These are phyloP conservation scores for Pandemis heparana DNA, from an alignment of 2,888 invertebrate genomes.

Conservation along the genomic window DNA sequence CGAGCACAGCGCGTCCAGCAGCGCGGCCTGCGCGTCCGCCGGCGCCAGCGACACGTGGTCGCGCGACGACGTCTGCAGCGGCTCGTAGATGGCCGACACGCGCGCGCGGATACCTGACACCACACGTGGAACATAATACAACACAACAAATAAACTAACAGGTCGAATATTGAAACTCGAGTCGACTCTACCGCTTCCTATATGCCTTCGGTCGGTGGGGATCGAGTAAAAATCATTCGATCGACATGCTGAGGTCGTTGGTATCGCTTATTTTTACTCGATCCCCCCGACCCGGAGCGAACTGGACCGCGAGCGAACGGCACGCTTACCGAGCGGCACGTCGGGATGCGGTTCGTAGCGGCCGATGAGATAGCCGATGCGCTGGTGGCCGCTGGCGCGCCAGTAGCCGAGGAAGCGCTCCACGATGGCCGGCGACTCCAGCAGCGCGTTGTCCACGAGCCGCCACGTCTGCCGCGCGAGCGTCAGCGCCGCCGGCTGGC, in stretches of 20 bases:
- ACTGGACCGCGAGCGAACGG: background rate
- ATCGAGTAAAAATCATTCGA: no score
- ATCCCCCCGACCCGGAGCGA: no score
- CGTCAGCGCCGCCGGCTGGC: conserved; percentile 99
- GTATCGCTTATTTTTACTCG: no score
- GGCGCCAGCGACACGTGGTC: conserved; percentile 87
- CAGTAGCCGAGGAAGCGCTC: conserved; percentile 99
- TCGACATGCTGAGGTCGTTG: no score
- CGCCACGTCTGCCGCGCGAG: conserved; percentile 97
- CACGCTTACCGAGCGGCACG: conserved; percentile 91
- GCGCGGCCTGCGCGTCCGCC: conserved; percentile 88
- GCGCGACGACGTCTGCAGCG: conserved; percentile 94
- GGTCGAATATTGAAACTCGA: no score
- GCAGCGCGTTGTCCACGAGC: conserved; percentile 98
- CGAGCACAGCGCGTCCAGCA: conserved; percentile 91
- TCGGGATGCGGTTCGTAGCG: conserved; percentile 96
- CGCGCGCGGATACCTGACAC: conserved; percentile 91
- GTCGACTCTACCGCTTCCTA: background rate
- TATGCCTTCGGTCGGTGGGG: no score
- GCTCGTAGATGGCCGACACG: conserved; percentile 98
- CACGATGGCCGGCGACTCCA: conserved; percentile 97
- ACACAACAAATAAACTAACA: no score
- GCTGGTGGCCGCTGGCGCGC: conserved; percentile 97
- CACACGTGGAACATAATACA: no score
- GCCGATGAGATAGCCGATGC: conserved; percentile 97